phyloP scores from a whole-genome alignment of 2,888 invertebrate species.

The Elegia similella region DNA sequence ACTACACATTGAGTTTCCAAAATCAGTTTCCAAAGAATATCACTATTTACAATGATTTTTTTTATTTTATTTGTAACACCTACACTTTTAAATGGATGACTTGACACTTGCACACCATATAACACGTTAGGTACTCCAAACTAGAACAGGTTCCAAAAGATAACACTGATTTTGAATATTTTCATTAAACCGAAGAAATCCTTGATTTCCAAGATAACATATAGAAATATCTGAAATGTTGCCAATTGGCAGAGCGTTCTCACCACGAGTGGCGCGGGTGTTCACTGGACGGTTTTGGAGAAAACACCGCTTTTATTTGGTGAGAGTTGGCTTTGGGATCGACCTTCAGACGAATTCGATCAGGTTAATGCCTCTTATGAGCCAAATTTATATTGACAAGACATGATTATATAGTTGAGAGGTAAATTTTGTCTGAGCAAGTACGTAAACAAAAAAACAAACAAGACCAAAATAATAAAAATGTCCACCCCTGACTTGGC shows the following conservation, averaged over 20 bases:
- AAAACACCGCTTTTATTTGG: slow-evolving; percentile 27
- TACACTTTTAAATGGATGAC: too few relatives aligned
- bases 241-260: slow-evolving; percentile 31
- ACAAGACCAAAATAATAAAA: too few relatives aligned
- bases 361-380: not conserved
- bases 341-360: slow-evolving; percentile 3
- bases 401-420: too few relatives aligned
- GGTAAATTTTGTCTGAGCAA: too few relatives aligned
- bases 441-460: too few relatives aligned
- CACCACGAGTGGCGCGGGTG: not conserved
- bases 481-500: too few relatives aligned
- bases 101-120: too few relatives aligned
- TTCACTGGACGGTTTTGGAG: slow-evolving; percentile 37
- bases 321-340: slow-evolving; percentile 14
- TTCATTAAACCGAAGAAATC: slow-evolving; percentile 31
- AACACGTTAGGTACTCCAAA: not conserved
- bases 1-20: too few relatives aligned
- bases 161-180: slow-evolving; percentile 22
- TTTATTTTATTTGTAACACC: too few relatives aligned
- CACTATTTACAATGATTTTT: too few relatives aligned
- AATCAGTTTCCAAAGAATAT: too few relatives aligned
- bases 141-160: slow-evolving; percentile 26
- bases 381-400: not conserved
- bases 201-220: not conserved
- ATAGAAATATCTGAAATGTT: slow-evolving; percentile 11